Percentiles rank a stretch among this genome's conserved stretches.
These are phyloP conservation scores for Drosophila nigrodunni DNA, from an alignment of 1,140 invertebrate genomes.

Conservation along the genomic window DNA sequence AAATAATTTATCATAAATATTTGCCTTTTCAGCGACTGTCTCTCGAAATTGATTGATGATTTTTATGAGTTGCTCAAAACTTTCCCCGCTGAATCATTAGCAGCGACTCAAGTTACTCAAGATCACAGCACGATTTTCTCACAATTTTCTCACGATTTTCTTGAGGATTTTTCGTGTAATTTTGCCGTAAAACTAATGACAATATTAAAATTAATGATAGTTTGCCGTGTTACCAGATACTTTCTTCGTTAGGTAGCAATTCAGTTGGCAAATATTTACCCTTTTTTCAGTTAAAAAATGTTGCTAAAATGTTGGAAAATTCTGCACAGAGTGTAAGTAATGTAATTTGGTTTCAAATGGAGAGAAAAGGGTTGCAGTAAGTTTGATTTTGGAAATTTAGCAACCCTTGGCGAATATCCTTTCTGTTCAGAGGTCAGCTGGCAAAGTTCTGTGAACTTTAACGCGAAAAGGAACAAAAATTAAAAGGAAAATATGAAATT, in stretches of 20 bases:
- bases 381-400: slow-evolving; percentile 38
- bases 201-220: slow-evolving; percentile 80
- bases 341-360: not conserved
- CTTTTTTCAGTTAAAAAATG: slow-evolving; percentile 59
- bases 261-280: slow-evolving; percentile 66
- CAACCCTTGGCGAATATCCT: slow-evolving; percentile 54
- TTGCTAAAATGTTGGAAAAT: slow-evolving; percentile 50
- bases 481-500: slow-evolving; percentile 70
- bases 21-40: slow-evolving; percentile 68
- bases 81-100: slow-evolving; percentile 60
- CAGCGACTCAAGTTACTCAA: slow-evolving; percentile 63
- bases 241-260: slow-evolving; percentile 46
- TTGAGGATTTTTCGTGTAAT: slow-evolving; percentile 39
- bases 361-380: slow-evolving; percentile 49
- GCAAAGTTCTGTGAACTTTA: slow-evolving; percentile 59
- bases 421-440: slow-evolving; percentile 59
- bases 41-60: slow-evolving; percentile 67
- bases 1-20: slow-evolving; percentile 79
- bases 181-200: slow-evolving; percentile 66
- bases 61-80: slow-evolving; percentile 54
- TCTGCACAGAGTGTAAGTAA: slow-evolving; percentile 17
- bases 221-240: slow-evolving; percentile 57
- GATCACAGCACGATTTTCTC: slow-evolving; percentile 46
- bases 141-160: slow-evolving; percentile 33
- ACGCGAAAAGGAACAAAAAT: slow-evolving; percentile 29